Evolutionary conservation across 2,888 invertebrate species (phyloP), one percentile per base, ranked within the genome.

Genomic region (Caenorhabditis macrosperma): DNA sequence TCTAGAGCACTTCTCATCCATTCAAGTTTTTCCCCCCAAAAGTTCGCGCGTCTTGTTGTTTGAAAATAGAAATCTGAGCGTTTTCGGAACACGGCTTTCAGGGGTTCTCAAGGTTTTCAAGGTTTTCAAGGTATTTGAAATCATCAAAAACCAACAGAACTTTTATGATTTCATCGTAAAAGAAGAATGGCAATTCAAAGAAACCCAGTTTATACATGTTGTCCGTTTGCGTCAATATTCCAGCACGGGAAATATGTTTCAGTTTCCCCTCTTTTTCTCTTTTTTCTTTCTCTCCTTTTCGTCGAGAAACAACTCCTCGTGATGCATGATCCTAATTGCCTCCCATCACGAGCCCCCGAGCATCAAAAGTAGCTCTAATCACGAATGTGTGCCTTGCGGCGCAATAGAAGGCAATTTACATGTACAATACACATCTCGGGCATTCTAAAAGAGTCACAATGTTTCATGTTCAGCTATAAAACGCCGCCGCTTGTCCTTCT

Each of bases 281-380:
- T 24, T 17, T 30, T 46, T 46, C n/a, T 17, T 20, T 44, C 30
- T 15, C 12, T 20, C 28, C 17, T 41, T 61, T 61, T 28, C 41
- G 57, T 17, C 44, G n/a, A 10, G 30, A 33, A 15, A 22, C 33
- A 22, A 22, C 20, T 38, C 41, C 24, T 7, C 35, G 35, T 44
- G 46, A 41, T 64, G 28, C 30, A 28, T 33, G 41, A 35, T 17
- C 20, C 22, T 24, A 68, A 68, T 59, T 68, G 35, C 57, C 35
- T 35, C 50, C 26, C 48, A 68, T 59, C 35, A 35, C 38, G 26
- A 22, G 17, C 35, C 30, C 28, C 24, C 22, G 48, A 9, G 24
- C n/a, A 44, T 17, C 44, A 12, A 57, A 72, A 72, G 54, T 63
- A 72, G 72, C 20, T 17, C 48, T 48, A 55, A 63, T 72, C 63